These are phyloP conservation scores for Melanargia galathea DNA, from an alignment of 2,888 invertebrate genomes.

Conservation along the genomic window DNA sequence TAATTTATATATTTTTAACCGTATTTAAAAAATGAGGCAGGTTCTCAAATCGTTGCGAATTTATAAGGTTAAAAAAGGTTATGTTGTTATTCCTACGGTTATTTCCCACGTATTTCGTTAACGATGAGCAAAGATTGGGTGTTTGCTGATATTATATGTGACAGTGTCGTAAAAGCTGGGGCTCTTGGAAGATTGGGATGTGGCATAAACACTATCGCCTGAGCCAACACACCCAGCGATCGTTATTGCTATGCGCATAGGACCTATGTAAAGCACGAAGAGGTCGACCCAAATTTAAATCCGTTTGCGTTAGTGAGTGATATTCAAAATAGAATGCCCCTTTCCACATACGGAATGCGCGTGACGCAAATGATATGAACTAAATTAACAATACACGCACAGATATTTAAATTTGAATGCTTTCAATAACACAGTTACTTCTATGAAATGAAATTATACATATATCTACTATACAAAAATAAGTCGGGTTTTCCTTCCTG, in stretches of 20 bases:
- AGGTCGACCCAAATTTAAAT: slow-evolving; percentile 26
- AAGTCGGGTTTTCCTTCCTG: too few relatives aligned
- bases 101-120: not conserved
- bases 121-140: not conserved
- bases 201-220: slow-evolving; percentile 15
- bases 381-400: too few relatives aligned
- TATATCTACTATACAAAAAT: too few relatives aligned
- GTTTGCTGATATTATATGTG: slow-evolving; percentile 17
- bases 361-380: not conserved
- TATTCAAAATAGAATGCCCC: slow-evolving; percentile 1
- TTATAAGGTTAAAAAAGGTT: too few relatives aligned
- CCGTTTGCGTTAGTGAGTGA: slow-evolving; percentile 11
- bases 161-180: slow-evolving; percentile 15
- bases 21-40: too few relatives aligned
- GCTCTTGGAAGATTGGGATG: slow-evolving; percentile 16
- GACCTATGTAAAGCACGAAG: slow-evolving; percentile 1
- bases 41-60: too few relatives aligned
- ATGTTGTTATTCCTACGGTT: not conserved
- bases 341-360: not conserved
- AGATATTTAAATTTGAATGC: too few relatives aligned
- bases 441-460: too few relatives aligned
- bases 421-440: too few relatives aligned
- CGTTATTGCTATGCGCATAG: slow-evolving; percentile 11
- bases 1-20: too few relatives aligned
- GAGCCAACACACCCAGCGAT: slow-evolving; percentile 8